These are phyloP conservation scores for Hirundo rustica DNA, from an alignment of 2,797 vertebrate species.

Conservation along the genomic window DNA sequence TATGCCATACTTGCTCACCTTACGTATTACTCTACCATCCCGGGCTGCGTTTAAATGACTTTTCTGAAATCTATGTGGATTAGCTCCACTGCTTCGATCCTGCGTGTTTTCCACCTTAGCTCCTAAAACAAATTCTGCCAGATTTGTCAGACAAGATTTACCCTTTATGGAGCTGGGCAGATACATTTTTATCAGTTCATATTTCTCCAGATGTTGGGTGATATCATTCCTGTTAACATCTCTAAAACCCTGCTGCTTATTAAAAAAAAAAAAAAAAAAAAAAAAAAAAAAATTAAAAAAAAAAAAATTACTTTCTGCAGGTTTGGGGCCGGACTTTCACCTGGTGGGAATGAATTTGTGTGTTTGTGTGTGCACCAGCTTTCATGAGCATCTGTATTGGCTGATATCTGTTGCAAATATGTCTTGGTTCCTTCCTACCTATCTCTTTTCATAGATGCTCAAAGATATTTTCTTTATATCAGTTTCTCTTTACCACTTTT, in stretches of 20 bases:
- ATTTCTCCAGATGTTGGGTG: constrained; percentile 54
- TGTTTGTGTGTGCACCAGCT: neutral
- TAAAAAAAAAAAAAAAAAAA: neutral
- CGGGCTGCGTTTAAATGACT: constrained; percentile 57
- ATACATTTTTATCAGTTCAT: constrained; percentile 51
- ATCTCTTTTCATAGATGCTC: neutral
- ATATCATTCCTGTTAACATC: constrained; percentile 25
- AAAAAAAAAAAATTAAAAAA: neutral
- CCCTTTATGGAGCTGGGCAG: constrained; percentile 35
- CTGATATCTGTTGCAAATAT: neutral
- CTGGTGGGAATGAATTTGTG: neutral
- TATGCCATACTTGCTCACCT: constrained; percentile 70
- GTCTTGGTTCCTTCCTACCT: neutral
- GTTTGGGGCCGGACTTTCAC: neutral
- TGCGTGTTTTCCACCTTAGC: constrained; percentile 49
- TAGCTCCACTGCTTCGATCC: constrained; percentile 51
- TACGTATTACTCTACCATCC: constrained; percentile 62
- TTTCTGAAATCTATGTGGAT: constrained; percentile 63
- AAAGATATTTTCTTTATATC: neutral
- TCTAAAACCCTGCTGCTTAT: neutral
- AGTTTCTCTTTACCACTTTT: neutral
- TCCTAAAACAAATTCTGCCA: constrained; percentile 59
- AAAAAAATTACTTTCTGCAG: neutral
- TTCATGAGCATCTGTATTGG: neutral
- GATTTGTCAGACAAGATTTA: constrained; percentile 54